Percentiles rank a stretch among this genome's conserved stretches.
Evolutionary conservation across 1,140 invertebrate species (phyloP).

Genomic region (Scaptomyza graminum): DNA sequence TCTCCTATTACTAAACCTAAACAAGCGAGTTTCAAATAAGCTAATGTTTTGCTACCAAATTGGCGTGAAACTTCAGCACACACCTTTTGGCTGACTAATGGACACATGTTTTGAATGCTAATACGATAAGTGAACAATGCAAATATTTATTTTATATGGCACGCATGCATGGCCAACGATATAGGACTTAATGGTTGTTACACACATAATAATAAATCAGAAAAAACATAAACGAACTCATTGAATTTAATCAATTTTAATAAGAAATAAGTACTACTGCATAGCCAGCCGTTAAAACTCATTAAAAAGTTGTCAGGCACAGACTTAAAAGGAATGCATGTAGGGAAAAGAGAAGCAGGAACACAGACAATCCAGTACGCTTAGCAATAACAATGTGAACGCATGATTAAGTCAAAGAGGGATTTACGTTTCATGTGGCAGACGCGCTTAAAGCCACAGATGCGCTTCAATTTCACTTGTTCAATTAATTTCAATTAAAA

Average conservation of each 20-base stretch:
- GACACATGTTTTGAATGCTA: constrained; percentile 29
- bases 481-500: constrained; percentile 49
- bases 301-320: constrained; percentile 7
- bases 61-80: constrained; percentile 1
- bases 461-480: constrained; percentile 51
- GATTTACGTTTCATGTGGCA: constrained; percentile 24
- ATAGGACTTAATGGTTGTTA: background rate
- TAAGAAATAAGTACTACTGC: background rate
- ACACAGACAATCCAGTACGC: background rate
- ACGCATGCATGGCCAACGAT: background rate
- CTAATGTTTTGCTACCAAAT: background rate
- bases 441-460: constrained; percentile 31
- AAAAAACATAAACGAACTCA: background rate
- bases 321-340: background rate
- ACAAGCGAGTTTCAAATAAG: background rate
- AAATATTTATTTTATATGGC: constrained; percentile 9
- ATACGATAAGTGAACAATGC: constrained; percentile 13
- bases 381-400: background rate
- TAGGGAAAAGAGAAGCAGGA: background rate
- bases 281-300: constrained; percentile 1
- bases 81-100: constrained; percentile 21
- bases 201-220: background rate
- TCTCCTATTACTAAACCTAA: background rate
- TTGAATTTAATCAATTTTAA: constrained; percentile 20
- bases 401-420: constrained; percentile 29